Evolutionary conservation across 1,140 invertebrate species (phyloP).

Genomic region (Copidosoma floridanum): DNA sequence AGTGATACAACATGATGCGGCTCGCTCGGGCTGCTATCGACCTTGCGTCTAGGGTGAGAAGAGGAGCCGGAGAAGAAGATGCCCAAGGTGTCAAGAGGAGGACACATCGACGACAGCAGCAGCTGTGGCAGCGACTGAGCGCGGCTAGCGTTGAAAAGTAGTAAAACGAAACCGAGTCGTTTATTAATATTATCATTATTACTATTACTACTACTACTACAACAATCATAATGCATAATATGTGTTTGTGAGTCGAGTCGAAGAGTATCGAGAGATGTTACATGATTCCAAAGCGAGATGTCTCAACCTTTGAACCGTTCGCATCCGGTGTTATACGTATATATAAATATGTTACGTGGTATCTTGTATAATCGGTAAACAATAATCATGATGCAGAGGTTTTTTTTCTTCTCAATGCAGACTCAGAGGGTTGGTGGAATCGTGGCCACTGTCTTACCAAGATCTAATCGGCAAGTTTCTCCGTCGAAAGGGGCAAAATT

Average conservation of each 20-base stretch:
- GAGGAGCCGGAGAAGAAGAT: background rate
- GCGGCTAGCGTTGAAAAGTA: too few relatives aligned
- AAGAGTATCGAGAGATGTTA: background rate
- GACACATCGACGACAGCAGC: constrained; percentile 7
- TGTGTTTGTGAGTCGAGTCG: too few relatives aligned
- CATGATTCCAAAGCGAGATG: constrained; percentile 16
- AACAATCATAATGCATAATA: too few relatives aligned
- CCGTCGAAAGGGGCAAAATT: background rate
- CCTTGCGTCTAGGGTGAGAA: background rate
- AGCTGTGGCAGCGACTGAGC: background rate
- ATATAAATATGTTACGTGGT: background rate
- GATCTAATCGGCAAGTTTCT: constrained; percentile 16
- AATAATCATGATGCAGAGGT: background rate
- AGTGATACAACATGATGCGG: constrained; percentile 13
- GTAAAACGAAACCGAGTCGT: too few relatives aligned
- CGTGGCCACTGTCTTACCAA: constrained; percentile 6
- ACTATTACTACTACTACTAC: too few relatives aligned
- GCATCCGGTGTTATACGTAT: constrained; percentile 7
- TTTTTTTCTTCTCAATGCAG: constrained; percentile 3
- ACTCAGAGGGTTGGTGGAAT: constrained; percentile 7
- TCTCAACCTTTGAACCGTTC: constrained; percentile 15
- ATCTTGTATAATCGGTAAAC: background rate
- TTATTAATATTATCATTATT: too few relatives aligned
- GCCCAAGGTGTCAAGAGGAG: background rate
- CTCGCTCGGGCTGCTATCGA: background rate